Evolutionary conservation across 2,888 invertebrate genomes (phyloP).

Genomic region (Pimpla rufipes): DNA sequence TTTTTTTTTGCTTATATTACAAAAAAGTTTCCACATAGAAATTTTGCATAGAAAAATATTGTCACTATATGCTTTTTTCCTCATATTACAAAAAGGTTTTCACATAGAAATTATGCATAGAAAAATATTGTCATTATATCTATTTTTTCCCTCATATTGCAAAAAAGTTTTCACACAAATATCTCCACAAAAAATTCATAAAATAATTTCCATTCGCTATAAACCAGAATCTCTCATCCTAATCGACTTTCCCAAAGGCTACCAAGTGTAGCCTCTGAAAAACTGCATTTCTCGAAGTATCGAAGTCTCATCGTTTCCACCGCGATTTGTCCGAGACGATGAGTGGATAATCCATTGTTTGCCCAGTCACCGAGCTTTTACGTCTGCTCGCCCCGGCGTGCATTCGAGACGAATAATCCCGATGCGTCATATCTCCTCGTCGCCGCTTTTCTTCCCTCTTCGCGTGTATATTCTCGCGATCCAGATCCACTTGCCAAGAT

Average conservation of each 20-base stretch:
- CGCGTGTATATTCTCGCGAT: constrained; percentile 33
- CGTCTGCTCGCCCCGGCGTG: background rate
- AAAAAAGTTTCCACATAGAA: too few species aligned
- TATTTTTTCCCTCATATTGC: background rate
- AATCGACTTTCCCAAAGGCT: too few species aligned
- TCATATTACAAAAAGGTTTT: too few species aligned
- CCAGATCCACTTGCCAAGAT: constrained; percentile 60
- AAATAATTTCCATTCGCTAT: too few species aligned
- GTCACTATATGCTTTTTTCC: too few species aligned
- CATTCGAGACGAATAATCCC: constrained; percentile 22
- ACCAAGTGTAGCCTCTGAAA: too few species aligned
- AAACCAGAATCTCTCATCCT: too few species aligned
- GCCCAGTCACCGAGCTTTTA: background rate
- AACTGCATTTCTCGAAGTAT: background rate
- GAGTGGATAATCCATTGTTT: constrained; percentile 11
- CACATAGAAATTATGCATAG: too few species aligned
- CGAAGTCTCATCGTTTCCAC: background rate
- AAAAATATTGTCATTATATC: background rate
- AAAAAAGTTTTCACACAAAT: background rate
- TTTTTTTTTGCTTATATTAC: too few species aligned
- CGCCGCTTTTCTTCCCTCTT: background rate
- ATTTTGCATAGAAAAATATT: too few species aligned
- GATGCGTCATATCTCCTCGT: constrained; percentile 34
- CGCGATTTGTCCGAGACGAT: background rate
- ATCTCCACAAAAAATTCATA: too few species aligned